Evolutionary conservation across 2,888 invertebrate species (phyloP).

Genomic region (Orthonevra nobilis): DNA sequence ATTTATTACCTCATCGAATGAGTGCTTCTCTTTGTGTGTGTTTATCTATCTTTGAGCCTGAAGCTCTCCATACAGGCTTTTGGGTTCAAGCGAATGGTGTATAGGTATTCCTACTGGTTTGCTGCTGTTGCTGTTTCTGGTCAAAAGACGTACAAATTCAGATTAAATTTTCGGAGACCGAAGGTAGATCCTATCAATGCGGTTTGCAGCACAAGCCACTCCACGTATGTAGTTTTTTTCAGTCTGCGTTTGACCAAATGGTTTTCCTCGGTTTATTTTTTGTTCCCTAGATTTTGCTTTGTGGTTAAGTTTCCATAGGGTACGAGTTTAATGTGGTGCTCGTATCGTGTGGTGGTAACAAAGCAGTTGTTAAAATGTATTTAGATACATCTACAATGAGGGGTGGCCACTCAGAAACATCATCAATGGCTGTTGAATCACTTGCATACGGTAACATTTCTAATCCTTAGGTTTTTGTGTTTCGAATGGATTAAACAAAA

Average conservation of each 20-base stretch:
- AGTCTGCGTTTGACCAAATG: constrained; percentile 16
- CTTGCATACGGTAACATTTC: no score
- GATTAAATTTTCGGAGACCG: constrained; percentile 40
- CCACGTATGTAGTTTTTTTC: constrained; percentile 7
- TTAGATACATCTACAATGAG: not conserved
- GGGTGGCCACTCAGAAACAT: constrained; percentile 18
- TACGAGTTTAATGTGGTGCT: not conserved
- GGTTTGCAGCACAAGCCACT: constrained; percentile 8
- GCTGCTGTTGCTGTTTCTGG: constrained; percentile 15
- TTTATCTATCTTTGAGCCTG: not conserved
- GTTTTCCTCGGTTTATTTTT: not conserved
- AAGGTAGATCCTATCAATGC: constrained; percentile 36
- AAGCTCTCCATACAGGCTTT: not conserved
- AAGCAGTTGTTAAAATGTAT: not conserved
- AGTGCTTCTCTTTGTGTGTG: constrained; percentile 44
- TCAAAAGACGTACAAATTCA: constrained; percentile 15
- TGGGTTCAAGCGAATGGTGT: constrained; percentile 35
- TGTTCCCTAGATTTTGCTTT: not conserved
- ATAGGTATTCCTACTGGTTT: not conserved
- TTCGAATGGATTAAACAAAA: no score
- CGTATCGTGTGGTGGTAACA: not conserved
- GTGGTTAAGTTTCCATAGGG: constrained; percentile 5
- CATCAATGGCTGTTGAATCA: no score
- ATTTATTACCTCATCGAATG: constrained; percentile 63
- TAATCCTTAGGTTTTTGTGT: no score